Conservation (phyloP, 2,113 vertebrate species). For the Natator depressus region DNA sequence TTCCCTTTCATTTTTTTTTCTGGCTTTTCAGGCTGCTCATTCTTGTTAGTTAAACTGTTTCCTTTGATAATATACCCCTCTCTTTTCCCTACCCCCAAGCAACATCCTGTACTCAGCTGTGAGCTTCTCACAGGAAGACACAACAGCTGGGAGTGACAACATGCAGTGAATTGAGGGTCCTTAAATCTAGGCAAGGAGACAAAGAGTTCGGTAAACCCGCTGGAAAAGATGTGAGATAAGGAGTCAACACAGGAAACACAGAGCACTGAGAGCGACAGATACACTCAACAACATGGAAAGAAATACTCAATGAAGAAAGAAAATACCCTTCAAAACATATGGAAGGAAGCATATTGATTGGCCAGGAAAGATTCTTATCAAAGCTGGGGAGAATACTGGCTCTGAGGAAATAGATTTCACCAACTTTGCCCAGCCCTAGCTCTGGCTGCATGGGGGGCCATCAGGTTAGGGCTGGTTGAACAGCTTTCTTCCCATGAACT, state of each 20-base stretch:
- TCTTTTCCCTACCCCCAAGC: too few relatives aligned
- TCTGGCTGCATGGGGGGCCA: background rate
- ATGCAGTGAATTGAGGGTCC: background rate
- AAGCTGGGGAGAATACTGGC: background rate
- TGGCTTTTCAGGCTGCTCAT: background rate
- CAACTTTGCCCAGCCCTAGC: background rate
- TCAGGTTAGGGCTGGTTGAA: background rate
- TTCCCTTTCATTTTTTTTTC: background rate
- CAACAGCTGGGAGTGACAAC: background rate
- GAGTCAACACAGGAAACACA: background rate
- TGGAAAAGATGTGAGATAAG: background rate
- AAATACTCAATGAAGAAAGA: background rate
- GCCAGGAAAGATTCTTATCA: background rate
- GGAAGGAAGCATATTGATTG: background rate
- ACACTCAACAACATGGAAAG: accelerated
- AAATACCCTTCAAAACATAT: background rate
- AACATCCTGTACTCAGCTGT: background rate
- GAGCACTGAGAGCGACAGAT: background rate
- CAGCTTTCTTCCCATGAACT: background rate
- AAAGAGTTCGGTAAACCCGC: accelerated
- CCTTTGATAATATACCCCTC: background rate
- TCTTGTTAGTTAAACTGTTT: background rate
- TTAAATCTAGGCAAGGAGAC: accelerated
- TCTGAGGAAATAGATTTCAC: constrained; percentile 17
- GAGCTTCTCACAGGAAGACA: background rate